phyloP scores from a whole-genome alignment of 2,888 invertebrate genomes.

The Tillus elongatus region DNA sequence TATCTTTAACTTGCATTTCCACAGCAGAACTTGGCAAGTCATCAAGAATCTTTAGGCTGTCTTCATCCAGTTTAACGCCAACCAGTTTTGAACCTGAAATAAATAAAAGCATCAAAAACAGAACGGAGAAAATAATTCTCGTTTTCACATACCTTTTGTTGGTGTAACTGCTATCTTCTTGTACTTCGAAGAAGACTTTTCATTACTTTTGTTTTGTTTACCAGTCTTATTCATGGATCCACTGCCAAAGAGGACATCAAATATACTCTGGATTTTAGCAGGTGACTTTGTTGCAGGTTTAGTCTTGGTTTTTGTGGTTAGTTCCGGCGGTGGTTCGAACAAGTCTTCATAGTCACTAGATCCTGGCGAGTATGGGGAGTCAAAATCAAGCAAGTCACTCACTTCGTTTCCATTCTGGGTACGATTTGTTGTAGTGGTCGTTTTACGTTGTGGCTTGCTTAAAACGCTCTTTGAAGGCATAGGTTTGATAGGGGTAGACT shows the following conservation, averaged over 20 bases:
- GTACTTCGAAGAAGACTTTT: not conserved
- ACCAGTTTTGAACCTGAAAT: conserved; percentile 54
- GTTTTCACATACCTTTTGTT: not conserved
- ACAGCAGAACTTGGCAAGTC: conserved; percentile 88
- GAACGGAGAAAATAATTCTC: not conserved
- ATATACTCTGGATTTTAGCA: conserved; percentile 42
- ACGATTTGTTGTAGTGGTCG: conserved; percentile 23
- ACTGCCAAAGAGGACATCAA: conserved; percentile 57
- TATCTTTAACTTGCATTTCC: conserved; percentile 89
- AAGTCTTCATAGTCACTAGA: conserved; percentile 83
- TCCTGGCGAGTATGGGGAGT: conserved; percentile 82
- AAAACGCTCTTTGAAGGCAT: conserved; percentile 36
- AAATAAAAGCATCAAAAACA: not conserved
- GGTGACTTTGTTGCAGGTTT: conserved; percentile 24
- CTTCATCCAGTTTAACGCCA: conserved; percentile 67
- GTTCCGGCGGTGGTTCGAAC: conserved; percentile 64
- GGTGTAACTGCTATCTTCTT: conserved; percentile 2
- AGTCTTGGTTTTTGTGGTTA: conserved; percentile 15
- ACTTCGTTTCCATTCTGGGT: conserved; percentile 42
- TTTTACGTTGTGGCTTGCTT: conserved; percentile 18
- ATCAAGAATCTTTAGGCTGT: conserved; percentile 73
- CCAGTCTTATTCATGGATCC: not conserved
- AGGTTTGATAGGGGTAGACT: conserved; percentile 51
- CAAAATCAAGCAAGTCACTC: conserved; percentile 56
- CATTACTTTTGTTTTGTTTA: not conserved